A percentile compares a stretch with the other conserved stretches of the same genome.
These are phyloP conservation scores for Bombus polaris DNA, from an alignment of 1,140 invertebrate species.

Conservation along the genomic window DNA sequence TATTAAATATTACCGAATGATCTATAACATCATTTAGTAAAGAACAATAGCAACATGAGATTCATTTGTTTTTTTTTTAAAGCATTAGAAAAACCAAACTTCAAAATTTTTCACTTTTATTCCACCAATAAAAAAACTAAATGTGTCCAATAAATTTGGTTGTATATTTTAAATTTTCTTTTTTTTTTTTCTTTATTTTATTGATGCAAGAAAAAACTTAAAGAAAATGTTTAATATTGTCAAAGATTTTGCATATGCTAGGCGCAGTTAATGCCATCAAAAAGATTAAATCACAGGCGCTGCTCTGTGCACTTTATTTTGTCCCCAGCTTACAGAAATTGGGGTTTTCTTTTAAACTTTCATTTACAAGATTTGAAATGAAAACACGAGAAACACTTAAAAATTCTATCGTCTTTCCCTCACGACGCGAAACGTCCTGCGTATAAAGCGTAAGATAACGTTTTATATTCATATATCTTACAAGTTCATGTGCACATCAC, in stretches of 20 bases:
- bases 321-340: not conserved
- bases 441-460: constrained; percentile 41
- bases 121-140: constrained; percentile 32
- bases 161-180: not conserved
- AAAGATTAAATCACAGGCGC: constrained; percentile 44
- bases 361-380: constrained; percentile 26
- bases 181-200: not conserved
- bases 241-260: constrained; percentile 3
- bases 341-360: not conserved
- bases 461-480: constrained; percentile 27
- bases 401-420: constrained; percentile 16
- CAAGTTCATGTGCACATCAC: constrained; percentile 17
- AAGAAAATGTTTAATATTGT: constrained; percentile 28
- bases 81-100: constrained; percentile 28
- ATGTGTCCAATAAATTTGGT: constrained; percentile 4
- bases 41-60: constrained; percentile 2
- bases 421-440: constrained; percentile 45
- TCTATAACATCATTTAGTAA: not conserved
- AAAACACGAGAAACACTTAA: constrained; percentile 29
- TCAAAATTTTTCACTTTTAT: not conserved
- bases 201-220: not conserved
- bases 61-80: not conserved
- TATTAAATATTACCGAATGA: constrained; percentile 37
- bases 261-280: not conserved
- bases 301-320: constrained; percentile 32